Conservation (phyloP, 1,140 invertebrate genomes). For the Leptinotarsa lineolata region DNA sequence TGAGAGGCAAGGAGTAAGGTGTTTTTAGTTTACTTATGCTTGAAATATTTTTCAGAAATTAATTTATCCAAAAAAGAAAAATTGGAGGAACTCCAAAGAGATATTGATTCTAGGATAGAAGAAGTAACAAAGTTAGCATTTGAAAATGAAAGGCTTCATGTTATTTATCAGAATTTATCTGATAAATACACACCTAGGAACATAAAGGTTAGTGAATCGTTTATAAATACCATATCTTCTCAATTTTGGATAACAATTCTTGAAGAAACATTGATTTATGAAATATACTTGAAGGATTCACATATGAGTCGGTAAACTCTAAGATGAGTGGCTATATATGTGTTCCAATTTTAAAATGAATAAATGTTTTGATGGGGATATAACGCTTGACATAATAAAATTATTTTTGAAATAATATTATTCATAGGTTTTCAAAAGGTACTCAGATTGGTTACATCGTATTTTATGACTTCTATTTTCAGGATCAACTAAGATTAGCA, state of each 20-base stretch:
- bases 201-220: slow-evolving; percentile 65
- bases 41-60: slow-evolving; percentile 58
- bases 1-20: too few relatives aligned
- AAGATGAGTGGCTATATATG: too few relatives aligned
- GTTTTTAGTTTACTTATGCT: too few relatives aligned
- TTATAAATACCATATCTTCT: neutral
- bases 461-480: slow-evolving; percentile 34
- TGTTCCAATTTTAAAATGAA: too few relatives aligned
- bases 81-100: slow-evolving; percentile 65
- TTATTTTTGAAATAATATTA: too few relatives aligned
- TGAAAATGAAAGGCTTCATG: slow-evolving; percentile 70
- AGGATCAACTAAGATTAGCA: slow-evolving; percentile 62
- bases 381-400: too few relatives aligned
- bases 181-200: slow-evolving; percentile 74
- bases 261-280: neutral
- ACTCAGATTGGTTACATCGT: slow-evolving; percentile 5
- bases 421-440: too few relatives aligned
- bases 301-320: too few relatives aligned
- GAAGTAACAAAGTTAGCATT: slow-evolving; percentile 70
- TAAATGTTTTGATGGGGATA: too few relatives aligned
- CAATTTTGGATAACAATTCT: neutral
- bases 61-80: slow-evolving; percentile 71
- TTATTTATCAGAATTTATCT: slow-evolving; percentile 70
- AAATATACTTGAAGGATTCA: too few relatives aligned
- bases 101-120: slow-evolving; percentile 67